These are phyloP conservation scores for Hypomecis atomaria DNA, from an alignment of 2,888 invertebrate species.

Conservation along the genomic window DNA sequence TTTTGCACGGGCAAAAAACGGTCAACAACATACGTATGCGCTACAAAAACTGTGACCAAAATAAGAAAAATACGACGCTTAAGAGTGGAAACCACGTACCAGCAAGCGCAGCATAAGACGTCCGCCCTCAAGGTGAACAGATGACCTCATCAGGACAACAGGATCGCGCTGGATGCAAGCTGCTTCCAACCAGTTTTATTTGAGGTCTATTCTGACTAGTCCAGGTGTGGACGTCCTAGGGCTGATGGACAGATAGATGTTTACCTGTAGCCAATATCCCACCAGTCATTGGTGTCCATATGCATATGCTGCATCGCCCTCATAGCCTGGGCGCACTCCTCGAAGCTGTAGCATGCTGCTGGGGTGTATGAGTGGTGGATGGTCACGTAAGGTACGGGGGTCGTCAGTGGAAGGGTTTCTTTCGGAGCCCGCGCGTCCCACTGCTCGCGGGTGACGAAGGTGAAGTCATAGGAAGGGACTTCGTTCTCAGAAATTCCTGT, in stretches of 20 bases:
- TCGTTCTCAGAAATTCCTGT: constrained; percentile 57
- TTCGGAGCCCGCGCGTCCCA: constrained; percentile 86
- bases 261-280: constrained; percentile 86
- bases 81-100: too few relatives aligned
- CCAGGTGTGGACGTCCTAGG: too few relatives aligned
- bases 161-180: too few relatives aligned
- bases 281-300: constrained; percentile 85
- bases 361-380: constrained; percentile 89
- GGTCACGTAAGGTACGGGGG: constrained; percentile 88
- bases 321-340: constrained; percentile 85
- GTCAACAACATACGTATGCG: too few relatives aligned
- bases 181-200: too few relatives aligned
- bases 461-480: constrained; percentile 62
- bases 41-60: too few relatives aligned
- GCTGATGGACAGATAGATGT: constrained; percentile 19
- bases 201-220: too few relatives aligned
- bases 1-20: too few relatives aligned
- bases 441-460: constrained; percentile 71
- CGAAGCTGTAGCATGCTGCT: constrained; percentile 79
- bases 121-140: too few relatives aligned
- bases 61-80: too few relatives aligned
- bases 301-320: constrained; percentile 87
- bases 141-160: too few relatives aligned
- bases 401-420: constrained; percentile 70
- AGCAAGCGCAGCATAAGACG: too few relatives aligned